These are phyloP conservation scores for Scartelaos histophorus DNA, from an alignment of 2,113 vertebrate species.

Conservation along the genomic window DNA sequence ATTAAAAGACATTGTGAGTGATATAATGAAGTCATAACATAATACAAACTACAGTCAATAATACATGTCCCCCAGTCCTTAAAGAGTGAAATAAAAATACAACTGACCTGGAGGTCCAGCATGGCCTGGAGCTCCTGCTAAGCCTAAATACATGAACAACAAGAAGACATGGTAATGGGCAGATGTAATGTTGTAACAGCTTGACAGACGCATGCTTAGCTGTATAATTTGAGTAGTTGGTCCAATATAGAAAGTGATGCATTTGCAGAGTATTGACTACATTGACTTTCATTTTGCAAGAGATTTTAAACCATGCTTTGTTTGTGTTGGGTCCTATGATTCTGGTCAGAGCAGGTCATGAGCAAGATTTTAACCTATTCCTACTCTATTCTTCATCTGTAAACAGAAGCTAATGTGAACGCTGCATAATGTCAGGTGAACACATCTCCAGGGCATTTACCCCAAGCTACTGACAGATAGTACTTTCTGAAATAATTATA, in stretches of 20 bases:
- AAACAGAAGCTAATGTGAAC: too few species aligned
- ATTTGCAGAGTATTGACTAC: background rate
- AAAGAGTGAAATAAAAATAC: background rate
- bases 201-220: background rate
- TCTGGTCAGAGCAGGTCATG: too few species aligned
- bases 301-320: too few species aligned
- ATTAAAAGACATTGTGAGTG: slow-evolving; percentile 10
- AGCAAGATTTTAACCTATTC: too few species aligned
- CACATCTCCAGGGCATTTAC: too few species aligned
- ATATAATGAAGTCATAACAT: background rate
- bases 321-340: too few species aligned
- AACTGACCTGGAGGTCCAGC: slow-evolving; percentile 62
- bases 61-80: background rate
- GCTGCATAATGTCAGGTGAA: too few species aligned
- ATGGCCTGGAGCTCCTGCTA: slow-evolving; percentile 75
- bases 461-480: too few species aligned
- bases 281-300: background rate
- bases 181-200: background rate
- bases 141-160: slow-evolving; percentile 65
- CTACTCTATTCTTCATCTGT: too few species aligned
- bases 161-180: background rate
- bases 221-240: background rate
- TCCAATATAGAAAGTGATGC: background rate
- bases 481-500: too few species aligned
- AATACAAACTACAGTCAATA: background rate